Evolutionary conservation across 2,113 vertebrate genomes (phyloP).

Genomic region (Sardina pilchardus): DNA sequence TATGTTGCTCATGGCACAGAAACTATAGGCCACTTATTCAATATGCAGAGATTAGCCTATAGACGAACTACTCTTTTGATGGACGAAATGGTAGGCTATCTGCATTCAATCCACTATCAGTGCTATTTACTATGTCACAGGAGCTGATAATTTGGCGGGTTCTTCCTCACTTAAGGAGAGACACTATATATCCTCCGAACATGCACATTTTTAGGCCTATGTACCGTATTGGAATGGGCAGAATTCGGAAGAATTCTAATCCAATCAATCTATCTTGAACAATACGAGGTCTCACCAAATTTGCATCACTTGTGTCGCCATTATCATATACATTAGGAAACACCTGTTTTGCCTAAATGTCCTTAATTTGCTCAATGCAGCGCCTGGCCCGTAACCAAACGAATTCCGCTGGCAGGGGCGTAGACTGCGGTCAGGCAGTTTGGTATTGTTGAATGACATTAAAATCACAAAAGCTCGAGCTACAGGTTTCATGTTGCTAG

Average conservation of each 20-base stretch:
- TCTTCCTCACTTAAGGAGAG: slow-evolving; percentile 61
- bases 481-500: too few relatives aligned
- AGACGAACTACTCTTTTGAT: too few relatives aligned
- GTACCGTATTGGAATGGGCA: slow-evolving; percentile 62
- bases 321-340: slow-evolving; percentile 82
- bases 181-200: too few relatives aligned
- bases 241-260: slow-evolving; percentile 63
- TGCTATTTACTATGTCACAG: slow-evolving; percentile 24
- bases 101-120: slow-evolving; percentile 39
- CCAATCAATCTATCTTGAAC: slow-evolving; percentile 60
- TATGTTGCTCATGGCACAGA: not conserved
- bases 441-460: too few relatives aligned
- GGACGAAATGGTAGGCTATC: not conserved
- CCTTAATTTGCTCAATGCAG: slow-evolving; percentile 64
- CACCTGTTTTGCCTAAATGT: slow-evolving; percentile 75
- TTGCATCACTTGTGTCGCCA: slow-evolving; percentile 76
- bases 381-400: not conserved
- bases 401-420: too few relatives aligned
- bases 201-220: too few relatives aligned
- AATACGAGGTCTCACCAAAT: slow-evolving; percentile 51
- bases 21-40: not conserved
- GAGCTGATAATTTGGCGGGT: slow-evolving; percentile 60
- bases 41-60: not conserved
- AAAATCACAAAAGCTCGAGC: too few relatives aligned
- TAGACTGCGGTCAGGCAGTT: too few relatives aligned